These are phyloP conservation scores for Drosophila nikananu DNA, from an alignment of 1,140 invertebrate genomes.

Conservation along the genomic window DNA sequence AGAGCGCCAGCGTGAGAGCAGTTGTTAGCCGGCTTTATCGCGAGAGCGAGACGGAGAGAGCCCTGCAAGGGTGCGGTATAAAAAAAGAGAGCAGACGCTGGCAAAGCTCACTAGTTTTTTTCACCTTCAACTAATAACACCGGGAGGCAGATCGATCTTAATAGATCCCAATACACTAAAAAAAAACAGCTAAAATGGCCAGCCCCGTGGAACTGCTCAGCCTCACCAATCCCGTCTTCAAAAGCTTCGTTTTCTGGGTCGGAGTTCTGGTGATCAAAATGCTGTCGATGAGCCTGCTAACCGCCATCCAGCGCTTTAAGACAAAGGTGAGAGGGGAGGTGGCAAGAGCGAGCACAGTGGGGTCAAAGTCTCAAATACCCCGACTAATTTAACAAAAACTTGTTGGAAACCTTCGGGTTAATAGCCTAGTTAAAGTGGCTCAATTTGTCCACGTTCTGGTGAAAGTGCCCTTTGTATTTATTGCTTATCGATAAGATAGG, in stretches of 20 bases:
- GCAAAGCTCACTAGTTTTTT: slow-evolving; percentile 21
- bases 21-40: background rate
- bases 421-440: background rate
- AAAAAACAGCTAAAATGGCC: slow-evolving; percentile 28
- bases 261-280: slow-evolving; percentile 88
- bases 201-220: slow-evolving; percentile 70
- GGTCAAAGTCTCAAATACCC: slow-evolving; percentile 42
- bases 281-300: slow-evolving; percentile 87
- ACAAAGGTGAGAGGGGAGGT: slow-evolving; percentile 86
- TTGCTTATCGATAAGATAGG: background rate
- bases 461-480: background rate
- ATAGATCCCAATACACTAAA: slow-evolving; percentile 5
- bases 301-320: slow-evolving; percentile 86
- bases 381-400: background rate
- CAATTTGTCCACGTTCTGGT: background rate
- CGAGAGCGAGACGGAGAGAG: background rate
- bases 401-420: background rate
- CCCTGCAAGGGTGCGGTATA: slow-evolving; percentile 23
- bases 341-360: slow-evolving; percentile 30
- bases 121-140: slow-evolving; percentile 9
- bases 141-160: slow-evolving; percentile 3
- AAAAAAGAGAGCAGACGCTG: slow-evolving; percentile 15
- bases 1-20: background rate
- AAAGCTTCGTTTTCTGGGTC: slow-evolving; percentile 87
- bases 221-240: slow-evolving; percentile 85